phyloP scores from a whole-genome alignment of 2,888 invertebrate genomes.

The Tortricodes alternella region DNA sequence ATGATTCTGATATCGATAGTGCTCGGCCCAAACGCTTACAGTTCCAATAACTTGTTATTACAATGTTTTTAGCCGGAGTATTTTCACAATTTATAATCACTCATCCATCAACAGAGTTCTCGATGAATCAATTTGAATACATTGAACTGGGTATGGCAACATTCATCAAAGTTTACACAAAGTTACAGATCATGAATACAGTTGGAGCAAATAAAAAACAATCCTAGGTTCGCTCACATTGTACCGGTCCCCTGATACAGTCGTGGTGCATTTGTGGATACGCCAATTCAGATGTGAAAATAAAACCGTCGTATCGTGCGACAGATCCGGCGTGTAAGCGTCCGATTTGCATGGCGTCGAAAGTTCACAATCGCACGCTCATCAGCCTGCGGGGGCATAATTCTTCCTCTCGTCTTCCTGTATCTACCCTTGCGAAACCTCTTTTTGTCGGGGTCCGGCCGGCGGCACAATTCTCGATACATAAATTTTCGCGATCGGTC shows the following conservation, averaged over 20 bases:
- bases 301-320: conserved; percentile 58
- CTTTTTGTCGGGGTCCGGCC: conserved; percentile 74
- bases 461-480: conserved; percentile 78
- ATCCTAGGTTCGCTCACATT: conserved; percentile 51
- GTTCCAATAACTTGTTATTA: conserved; percentile 54
- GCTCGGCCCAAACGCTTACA: conserved; percentile 40
- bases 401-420: conserved; percentile 81
- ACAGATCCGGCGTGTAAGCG: conserved; percentile 63
- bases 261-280: conserved; percentile 47
- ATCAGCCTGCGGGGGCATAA: conserved; percentile 80
- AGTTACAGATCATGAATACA: conserved; percentile 54
- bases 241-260: conserved; percentile 46
- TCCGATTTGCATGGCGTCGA: conserved; percentile 79
- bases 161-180: conserved; percentile 63
- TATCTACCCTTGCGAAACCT: conserved; percentile 72
- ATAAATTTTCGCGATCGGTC: conserved; percentile 82
- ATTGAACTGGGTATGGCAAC: conserved; percentile 50
- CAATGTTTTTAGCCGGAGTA: conserved; percentile 55
- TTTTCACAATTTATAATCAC: conserved; percentile 52
- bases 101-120: conserved; percentile 57
- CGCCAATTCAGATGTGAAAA: conserved; percentile 61
- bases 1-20: conserved; percentile 55
- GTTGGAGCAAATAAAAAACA: conserved; percentile 56
- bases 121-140: conserved; percentile 74
- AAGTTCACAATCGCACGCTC: conserved; percentile 81